Evolutionary conservation across 1,140 invertebrate genomes (phyloP).

Genomic region (Zelostemma sp.): DNA sequence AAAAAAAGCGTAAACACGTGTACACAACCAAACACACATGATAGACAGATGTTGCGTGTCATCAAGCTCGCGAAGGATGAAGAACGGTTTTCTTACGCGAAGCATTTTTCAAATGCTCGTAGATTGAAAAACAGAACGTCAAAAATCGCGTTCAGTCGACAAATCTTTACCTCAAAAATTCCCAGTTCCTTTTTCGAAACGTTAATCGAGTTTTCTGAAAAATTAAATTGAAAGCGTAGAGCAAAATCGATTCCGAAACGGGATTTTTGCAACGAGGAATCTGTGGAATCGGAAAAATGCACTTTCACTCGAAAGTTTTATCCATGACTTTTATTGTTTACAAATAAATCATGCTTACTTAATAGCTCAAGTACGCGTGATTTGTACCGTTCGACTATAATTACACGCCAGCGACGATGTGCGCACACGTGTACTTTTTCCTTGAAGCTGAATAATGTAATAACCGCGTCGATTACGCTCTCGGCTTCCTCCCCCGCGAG

Average conservation of each 20-base stretch:
- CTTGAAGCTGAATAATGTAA: constrained; percentile 43
- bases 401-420: constrained; percentile 42
- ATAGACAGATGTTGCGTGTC: constrained; percentile 31
- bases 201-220: too few species aligned
- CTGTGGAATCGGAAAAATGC: constrained; percentile 11
- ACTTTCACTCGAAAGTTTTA: constrained; percentile 44
- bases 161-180: too few species aligned
- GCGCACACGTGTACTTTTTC: constrained; percentile 33
- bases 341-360: constrained; percentile 47
- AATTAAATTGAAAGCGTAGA: too few species aligned
- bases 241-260: too few species aligned
- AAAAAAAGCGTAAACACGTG: constrained; percentile 34
- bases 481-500: constrained; percentile 22
- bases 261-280: too few species aligned
- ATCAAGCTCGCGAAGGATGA: constrained; percentile 8
- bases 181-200: too few species aligned
- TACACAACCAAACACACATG: constrained; percentile 25
- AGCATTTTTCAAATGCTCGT: not conserved
- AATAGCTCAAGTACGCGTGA: constrained; percentile 42
- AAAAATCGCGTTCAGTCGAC: too few species aligned
- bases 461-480: constrained; percentile 39
- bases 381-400: constrained; percentile 42
- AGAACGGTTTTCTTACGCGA: constrained; percentile 11
- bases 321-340: constrained; percentile 37
- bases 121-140: too few species aligned